Conservation (phyloP, 2,797 vertebrate genomes). For the Chelon auratus region DNA sequence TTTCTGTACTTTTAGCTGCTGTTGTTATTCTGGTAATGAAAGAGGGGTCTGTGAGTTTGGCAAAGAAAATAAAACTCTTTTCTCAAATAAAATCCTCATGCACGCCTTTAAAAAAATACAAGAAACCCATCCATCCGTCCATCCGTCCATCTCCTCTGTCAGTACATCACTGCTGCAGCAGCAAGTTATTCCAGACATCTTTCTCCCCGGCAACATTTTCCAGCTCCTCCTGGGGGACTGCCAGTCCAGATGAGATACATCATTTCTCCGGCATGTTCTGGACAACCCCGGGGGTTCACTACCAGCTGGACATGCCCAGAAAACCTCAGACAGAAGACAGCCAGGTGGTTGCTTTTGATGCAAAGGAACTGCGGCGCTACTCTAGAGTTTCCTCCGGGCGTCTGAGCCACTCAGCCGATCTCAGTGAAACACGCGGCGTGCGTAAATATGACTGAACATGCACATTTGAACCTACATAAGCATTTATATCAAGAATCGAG, state of each 20-base stretch:
- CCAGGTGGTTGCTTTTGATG: background rate
- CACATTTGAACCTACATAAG: background rate
- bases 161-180: background rate
- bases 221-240: background rate
- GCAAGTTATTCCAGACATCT: slow-evolving; percentile 4
- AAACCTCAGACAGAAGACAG: background rate
- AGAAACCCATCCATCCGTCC: background rate
- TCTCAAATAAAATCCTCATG: background rate
- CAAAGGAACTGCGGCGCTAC: background rate
- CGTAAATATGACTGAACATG: background rate
- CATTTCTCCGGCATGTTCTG: background rate
- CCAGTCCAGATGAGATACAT: slow-evolving; percentile 1
- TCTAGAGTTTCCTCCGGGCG: background rate
- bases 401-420: background rate
- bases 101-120: background rate
- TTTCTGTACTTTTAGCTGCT: background rate
- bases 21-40: background rate
- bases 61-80: background rate
- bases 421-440: background rate
- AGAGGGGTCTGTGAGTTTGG: background rate
- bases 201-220: background rate
- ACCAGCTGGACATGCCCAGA: slow-evolving; percentile 14
- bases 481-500: no score
- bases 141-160: background rate
- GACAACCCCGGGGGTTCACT: slow-evolving; percentile 1